Base-by-base conservation (phyloP, 2,797 vertebrate species). In the Mormyrus proboscirostris region DNA sequence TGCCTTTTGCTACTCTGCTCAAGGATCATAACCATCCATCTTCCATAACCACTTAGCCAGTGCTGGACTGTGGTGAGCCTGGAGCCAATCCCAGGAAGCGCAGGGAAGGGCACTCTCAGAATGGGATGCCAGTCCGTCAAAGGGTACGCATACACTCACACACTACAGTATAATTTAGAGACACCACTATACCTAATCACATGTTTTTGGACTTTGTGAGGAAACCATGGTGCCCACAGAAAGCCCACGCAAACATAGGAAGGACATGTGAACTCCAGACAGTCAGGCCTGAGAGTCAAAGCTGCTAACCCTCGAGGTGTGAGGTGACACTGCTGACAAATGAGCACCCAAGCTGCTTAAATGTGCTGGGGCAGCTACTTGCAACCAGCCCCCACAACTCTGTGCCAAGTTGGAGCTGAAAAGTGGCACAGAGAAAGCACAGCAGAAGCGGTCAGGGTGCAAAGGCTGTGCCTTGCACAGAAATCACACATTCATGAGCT, bases 161-260 rank as follows among this genome's bases (percentile, higher is more conserved):
- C 65, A 73, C 29, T 38, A 73, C 12, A 2, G 29, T 73, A 73
- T 73, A 73, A 73, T 73, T 73, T 73, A 73, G 65, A 73, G 29
- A 73, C 65, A 73, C 65, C 65, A 38, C 65, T 73, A 38, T 73
- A 73, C 65, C 65, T 73, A 73, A 73, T 73, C 65, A 73, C 65
- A 73, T 73, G 65, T 73, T 73, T 73, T 73, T 33, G 12, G 65
- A 73, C 29, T 73, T 73, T 33, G 65, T 73, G 29, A 73, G 65
- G 65, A 73, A 73, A 73, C 65, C 65, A 73, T 73, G 38, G 29
- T 73, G 65, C 65, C 65, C 65, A 33, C 65, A 73, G 65, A 33
- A 73, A 33, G 29, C 65, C 65, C 65, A 73, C 29, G 65, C 65
- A 38, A 73, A 73, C 65, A 73, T 29, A 73, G 65, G 65, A 73